Base-by-base conservation (phyloP, 2,797 vertebrate genomes). In the Petrocephalus schoutedeni region DNA sequence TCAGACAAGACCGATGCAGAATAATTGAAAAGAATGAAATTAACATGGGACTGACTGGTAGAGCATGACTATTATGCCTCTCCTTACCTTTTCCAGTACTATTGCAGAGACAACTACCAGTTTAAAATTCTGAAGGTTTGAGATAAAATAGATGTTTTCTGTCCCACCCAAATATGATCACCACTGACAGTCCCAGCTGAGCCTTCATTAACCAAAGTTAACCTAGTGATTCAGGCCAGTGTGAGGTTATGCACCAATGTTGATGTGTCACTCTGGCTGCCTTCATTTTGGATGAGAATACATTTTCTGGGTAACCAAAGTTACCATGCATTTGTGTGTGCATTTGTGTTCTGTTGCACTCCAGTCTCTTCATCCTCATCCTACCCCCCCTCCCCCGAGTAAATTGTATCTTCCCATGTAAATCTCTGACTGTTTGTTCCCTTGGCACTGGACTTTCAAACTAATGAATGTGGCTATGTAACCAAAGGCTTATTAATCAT, bases 401-500 rank as follows among this genome's bases (percentile, higher is more conserved):
- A 82, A 51, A 85, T 71, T 54, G 87, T 88, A 16, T 49, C 9
- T 85, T 54, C 49, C 59, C 19, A 9, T 19, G 32, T 21, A 80
- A 57, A 87, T 45, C 28, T 19, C 86, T 2, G 36, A n/a, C 49
- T 67, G 8, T 59, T 21, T 49, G 58, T 64, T 58, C 16, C 54
- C 84, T 61, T 23, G 32, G 21, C 59, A 53, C 21, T 80, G 45
- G 14, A 67, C 80, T 54, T 82, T 64, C 64, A 49, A 71, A 94
- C 92, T 92, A 93, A 95, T 94, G 94, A 96, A 96, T 95, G 95
- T 96, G 94, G 95, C 95, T 96, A 96, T 95, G 94, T 94, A 94
- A 96, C 95, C 94, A 96, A 96, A 96, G 95, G 94, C 94, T 95
- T 95, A 95, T 95, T 93, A 88, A 95, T 96, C 95, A 95, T 95